Conservation (phyloP, 1,140 invertebrate genomes). For the Trichomalopsis sarcophagae region DNA sequence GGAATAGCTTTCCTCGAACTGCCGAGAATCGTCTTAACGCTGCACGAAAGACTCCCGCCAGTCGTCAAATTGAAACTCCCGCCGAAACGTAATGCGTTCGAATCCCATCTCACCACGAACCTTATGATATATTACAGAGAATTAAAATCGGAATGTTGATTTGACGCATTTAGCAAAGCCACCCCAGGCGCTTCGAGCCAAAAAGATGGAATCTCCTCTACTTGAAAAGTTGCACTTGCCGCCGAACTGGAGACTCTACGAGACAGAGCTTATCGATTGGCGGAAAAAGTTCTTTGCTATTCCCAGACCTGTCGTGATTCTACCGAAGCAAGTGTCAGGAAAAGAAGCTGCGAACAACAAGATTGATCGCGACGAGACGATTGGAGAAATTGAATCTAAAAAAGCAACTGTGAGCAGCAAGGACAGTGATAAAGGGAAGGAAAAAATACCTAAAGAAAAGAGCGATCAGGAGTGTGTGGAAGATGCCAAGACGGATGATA, state of each 20-base stretch:
- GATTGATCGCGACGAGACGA: too few species aligned
- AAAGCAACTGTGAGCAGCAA: too few species aligned
- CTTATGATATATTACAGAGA: too few species aligned
- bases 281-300: constrained; percentile 45
- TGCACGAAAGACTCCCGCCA: constrained; percentile 64
- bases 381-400: too few species aligned
- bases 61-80: constrained; percentile 51
- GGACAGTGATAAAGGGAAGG: background rate
- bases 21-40: constrained; percentile 63
- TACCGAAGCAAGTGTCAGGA: constrained; percentile 50
- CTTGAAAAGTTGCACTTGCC: constrained; percentile 55
- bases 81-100: constrained; percentile 62
- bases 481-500: background rate
- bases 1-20: constrained; percentile 68
- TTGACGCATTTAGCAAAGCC: constrained; percentile 50
- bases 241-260: constrained; percentile 62
- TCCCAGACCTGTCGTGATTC: constrained; percentile 57
- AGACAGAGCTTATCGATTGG: constrained; percentile 56
- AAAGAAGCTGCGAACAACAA: background rate
- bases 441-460: background rate
- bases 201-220: constrained; percentile 57
- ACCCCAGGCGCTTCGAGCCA: background rate
- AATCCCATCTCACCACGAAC: too few species aligned
- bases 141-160: too few species aligned
- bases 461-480: too few species aligned